These are phyloP conservation scores for Rhabdornis inornatus DNA, from an alignment of 2,113 vertebrate species.

Conservation along the genomic window DNA sequence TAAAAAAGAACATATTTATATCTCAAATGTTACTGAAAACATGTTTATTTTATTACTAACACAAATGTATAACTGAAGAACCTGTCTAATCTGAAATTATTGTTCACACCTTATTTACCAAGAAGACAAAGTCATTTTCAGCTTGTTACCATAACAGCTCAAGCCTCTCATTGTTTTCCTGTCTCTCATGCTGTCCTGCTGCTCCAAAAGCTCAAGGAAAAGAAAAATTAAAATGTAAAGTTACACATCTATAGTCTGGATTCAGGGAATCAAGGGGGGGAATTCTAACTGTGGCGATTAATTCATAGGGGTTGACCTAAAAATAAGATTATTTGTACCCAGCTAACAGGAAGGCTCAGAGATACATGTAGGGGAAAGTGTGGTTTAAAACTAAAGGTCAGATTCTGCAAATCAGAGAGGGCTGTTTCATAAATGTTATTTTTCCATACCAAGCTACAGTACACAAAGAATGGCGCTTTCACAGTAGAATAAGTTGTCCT, in stretches of 20 bases:
- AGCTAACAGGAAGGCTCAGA: neutral
- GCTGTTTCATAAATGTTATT: neutral
- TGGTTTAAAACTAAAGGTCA: slow-evolving; percentile 18
- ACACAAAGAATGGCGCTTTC: neutral
- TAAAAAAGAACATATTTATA: slow-evolving; percentile 63
- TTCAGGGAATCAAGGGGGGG: neutral
- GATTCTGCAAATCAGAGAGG: neutral
- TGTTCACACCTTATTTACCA: slow-evolving; percentile 67
- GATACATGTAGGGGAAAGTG: neutral
- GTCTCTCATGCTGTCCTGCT: neutral
- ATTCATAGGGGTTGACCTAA: neutral
- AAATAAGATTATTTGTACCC: neutral
- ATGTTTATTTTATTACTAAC: slow-evolving; percentile 71
- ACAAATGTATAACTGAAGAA: slow-evolving; percentile 76
- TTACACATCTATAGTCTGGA: neutral
- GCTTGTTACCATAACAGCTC: slow-evolving; percentile 15
- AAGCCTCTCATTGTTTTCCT: neutral
- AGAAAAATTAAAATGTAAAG: neutral
- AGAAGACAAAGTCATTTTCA: slow-evolving; percentile 30
- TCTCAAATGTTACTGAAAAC: slow-evolving; percentile 68
- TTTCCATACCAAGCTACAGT: neutral
- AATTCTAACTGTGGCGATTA: neutral
- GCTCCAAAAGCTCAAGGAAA: neutral
- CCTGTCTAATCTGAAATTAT: slow-evolving; percentile 61
- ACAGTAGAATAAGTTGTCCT: neutral